Evolutionary conservation across 2,797 vertebrate genomes (phyloP).

Genomic region (Leptodactylus fallax): DNA sequence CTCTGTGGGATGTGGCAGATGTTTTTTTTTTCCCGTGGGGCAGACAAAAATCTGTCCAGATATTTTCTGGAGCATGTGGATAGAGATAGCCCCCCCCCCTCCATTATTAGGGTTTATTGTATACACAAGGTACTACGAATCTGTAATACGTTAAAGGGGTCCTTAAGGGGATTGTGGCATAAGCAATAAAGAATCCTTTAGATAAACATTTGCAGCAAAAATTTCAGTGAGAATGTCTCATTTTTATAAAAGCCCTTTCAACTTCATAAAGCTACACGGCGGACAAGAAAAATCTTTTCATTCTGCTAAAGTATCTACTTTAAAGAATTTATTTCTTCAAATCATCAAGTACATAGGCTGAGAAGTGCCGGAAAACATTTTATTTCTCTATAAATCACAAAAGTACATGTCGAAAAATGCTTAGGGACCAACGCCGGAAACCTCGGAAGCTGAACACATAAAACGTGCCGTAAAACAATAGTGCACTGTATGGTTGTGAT

Average conservation of each 20-base stretch:
- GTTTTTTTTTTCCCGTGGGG: too few species aligned
- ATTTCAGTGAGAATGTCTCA: background rate
- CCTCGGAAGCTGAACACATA: background rate
- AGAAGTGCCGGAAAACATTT: slow-evolving; percentile 48
- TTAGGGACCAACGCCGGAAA: slow-evolving; percentile 1
- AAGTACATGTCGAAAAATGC: slow-evolving; percentile 21
- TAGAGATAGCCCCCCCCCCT: too few species aligned
- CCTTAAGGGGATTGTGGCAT: background rate
- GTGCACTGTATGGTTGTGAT: background rate
- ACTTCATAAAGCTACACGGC: background rate
- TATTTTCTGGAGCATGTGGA: too few species aligned
- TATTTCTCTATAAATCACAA: slow-evolving; percentile 49
- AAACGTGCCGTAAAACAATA: slow-evolving; percentile 26
- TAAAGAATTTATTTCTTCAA: slow-evolving; percentile 49
- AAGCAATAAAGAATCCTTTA: background rate
- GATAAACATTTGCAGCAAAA: background rate
- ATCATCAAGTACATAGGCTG: slow-evolving; percentile 22
- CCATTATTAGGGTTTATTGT: too few species aligned
- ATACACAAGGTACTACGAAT: too few species aligned
- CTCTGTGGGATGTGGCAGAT: too few species aligned
- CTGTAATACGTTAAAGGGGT: background rate
- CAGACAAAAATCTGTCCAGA: too few species aligned
- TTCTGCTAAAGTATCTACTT: slow-evolving; percentile 46
- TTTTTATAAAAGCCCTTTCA: background rate
- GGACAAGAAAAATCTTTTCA: slow-evolving; percentile 33